Conservation (phyloP, 35 echinoderm and acorn worm species). For the Apostichopus japonicus region DNA sequence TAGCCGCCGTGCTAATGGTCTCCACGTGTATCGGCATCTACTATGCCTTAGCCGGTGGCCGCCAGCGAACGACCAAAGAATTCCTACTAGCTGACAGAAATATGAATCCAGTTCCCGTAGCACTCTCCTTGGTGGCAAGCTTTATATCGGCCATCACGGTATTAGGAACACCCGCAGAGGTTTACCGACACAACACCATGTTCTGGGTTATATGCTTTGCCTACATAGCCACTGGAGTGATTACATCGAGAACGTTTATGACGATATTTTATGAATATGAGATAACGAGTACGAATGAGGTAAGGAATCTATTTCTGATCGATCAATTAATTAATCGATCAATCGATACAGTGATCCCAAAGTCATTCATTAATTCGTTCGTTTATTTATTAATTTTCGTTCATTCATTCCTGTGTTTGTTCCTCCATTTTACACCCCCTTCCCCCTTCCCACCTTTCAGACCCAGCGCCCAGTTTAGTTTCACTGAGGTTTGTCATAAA, state of each 20-base stretch:
- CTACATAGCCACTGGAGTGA: conserved; percentile 46
- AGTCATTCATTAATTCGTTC: too few species aligned
- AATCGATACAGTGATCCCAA: too few species aligned
- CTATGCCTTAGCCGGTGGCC: conserved; percentile 56
- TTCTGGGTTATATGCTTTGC: conserved; percentile 40
- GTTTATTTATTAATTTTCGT: too few species aligned
- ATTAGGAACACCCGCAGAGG: conserved; percentile 64
- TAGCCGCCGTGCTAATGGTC: conserved; percentile 50
- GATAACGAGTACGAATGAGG: conserved; percentile 74
- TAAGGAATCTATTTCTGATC: not conserved
- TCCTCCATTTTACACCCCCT: too few species aligned
- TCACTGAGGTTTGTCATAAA: too few species aligned
- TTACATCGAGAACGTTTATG: conserved; percentile 58
- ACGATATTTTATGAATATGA: conserved; percentile 63
- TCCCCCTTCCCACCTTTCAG: too few species aligned
- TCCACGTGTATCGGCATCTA: conserved; percentile 72
- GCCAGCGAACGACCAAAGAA: conserved; percentile 57
- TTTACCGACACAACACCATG: conserved; percentile 65
- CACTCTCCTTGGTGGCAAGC: conserved; percentile 67
- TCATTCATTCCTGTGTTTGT: too few species aligned
- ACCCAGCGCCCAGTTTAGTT: too few species aligned
- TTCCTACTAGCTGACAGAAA: conserved; percentile 66
- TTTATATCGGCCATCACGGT: conserved; percentile 79
- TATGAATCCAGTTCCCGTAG: conserved; percentile 68
- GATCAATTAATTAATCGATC: too few species aligned